phyloP scores from a whole-genome alignment of 1,140 invertebrate species.

The Cydia amplana region DNA sequence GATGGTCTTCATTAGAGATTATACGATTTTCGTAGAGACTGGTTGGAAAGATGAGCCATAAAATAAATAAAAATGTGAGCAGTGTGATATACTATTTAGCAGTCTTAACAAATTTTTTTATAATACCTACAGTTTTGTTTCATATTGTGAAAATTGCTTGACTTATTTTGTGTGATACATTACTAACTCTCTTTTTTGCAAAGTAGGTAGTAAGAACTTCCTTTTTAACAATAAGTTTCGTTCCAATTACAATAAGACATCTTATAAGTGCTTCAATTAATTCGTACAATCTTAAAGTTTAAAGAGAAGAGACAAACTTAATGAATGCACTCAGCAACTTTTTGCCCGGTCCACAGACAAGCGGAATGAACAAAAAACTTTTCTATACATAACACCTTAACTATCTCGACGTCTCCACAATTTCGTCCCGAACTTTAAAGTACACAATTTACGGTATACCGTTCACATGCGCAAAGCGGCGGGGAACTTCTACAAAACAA shows the following conservation, averaged over 20 bases:
- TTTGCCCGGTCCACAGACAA: constrained; percentile 16
- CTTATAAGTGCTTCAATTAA: not conserved
- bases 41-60: too few species aligned
- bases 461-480: constrained; percentile 63
- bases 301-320: not conserved
- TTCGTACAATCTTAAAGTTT: not conserved
- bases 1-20: not conserved
- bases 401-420: constrained; percentile 56
- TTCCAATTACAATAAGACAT: not conserved
- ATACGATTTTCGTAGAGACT: not conserved
- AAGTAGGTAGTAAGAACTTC: too few species aligned
- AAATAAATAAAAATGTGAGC: too few species aligned
- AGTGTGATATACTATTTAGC: too few species aligned
- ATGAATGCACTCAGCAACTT: constrained; percentile 14
- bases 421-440: constrained; percentile 67
- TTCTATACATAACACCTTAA: constrained; percentile 57
- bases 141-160: not conserved
- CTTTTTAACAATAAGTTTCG: too few species aligned
- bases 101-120: not conserved
- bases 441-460: constrained; percentile 65
- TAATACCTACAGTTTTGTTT: not conserved
- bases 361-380: constrained; percentile 42
- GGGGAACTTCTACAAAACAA: constrained; percentile 73
- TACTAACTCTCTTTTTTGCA: too few species aligned
- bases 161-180: not conserved